phyloP scores from a whole-genome alignment of 2,888 invertebrate species.

The Coremacera marginata region DNA sequence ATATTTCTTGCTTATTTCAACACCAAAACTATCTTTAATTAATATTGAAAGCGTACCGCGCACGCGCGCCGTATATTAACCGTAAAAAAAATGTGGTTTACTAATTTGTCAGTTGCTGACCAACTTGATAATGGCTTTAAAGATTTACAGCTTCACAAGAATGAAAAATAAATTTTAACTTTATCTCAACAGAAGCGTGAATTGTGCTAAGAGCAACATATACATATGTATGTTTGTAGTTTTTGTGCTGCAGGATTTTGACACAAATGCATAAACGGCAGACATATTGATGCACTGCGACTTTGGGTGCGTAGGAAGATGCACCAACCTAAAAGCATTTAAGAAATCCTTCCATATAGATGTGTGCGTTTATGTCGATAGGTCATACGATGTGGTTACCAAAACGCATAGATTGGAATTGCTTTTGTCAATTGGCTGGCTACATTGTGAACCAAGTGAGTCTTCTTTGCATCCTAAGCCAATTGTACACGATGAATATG shows the following conservation, averaged over 20 bases:
- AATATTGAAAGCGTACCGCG: too few species aligned
- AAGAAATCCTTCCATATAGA: background rate
- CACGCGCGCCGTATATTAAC: too few species aligned
- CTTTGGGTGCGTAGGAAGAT: constrained; percentile 35
- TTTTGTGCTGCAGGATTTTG: background rate
- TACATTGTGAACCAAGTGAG: background rate
- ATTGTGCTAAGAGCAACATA: background rate
- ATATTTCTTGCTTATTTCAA: too few species aligned
- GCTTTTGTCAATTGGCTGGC: background rate
- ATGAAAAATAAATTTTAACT: background rate
- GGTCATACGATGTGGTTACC: background rate
- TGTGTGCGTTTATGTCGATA: background rate
- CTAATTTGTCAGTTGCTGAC: constrained; percentile 12
- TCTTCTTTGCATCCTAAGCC: background rate
- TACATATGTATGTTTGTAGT: background rate
- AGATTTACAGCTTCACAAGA: constrained; percentile 6
- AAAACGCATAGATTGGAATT: background rate
- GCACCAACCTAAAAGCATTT: background rate
- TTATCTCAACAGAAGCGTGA: background rate
- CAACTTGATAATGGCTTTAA: background rate
- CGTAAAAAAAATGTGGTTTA: background rate
- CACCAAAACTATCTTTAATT: too few species aligned
- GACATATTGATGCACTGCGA: constrained; percentile 51
- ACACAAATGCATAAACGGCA: constrained; percentile 31
- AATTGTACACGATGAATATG: background rate